A percentile compares a stretch with the other conserved stretches of the same genome.
Evolutionary conservation across 2,888 invertebrate genomes (phyloP).

Genomic region (Thera obeliscata): DNA sequence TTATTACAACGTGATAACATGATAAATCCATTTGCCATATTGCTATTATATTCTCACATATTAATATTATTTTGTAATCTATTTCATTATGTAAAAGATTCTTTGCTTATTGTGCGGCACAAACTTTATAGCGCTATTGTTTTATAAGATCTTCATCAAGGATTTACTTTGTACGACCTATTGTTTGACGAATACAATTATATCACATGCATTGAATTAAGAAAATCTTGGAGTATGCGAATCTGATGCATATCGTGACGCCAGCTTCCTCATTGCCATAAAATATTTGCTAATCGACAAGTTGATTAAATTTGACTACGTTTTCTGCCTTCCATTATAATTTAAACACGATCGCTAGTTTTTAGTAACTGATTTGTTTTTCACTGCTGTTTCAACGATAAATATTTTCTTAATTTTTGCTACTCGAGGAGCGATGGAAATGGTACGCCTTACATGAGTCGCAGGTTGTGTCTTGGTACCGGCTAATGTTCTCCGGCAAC

Average conservation of each 20-base stretch:
- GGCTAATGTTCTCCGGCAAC: slow-evolving; percentile 36
- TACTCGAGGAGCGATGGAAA: slow-evolving; percentile 34
- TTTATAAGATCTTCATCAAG: slow-evolving; percentile 43
- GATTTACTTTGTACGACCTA: slow-evolving; percentile 41
- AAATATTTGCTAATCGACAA: slow-evolving; percentile 51
- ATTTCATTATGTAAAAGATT: slow-evolving; percentile 1
- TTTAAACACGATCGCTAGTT: slow-evolving; percentile 10
- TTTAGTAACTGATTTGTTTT: slow-evolving; percentile 12
- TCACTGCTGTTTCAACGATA: slow-evolving; percentile 20
- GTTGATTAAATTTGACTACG: slow-evolving; percentile 44
- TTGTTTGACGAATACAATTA: slow-evolving; percentile 52
- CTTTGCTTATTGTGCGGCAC: slow-evolving; percentile 32
- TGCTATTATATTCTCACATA: neutral
- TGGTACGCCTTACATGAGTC: slow-evolving; percentile 22
- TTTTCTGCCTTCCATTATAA: slow-evolving; percentile 21
- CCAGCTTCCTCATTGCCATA: slow-evolving; percentile 51
- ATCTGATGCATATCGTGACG: slow-evolving; percentile 43
- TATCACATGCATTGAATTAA: slow-evolving; percentile 46
- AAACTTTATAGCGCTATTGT: slow-evolving; percentile 49
- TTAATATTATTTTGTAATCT: neutral
- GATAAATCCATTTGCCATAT: slow-evolving; percentile 12
- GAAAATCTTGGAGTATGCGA: slow-evolving; percentile 44
- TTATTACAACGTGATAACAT: slow-evolving; percentile 8
- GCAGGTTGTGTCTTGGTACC: slow-evolving; percentile 22
- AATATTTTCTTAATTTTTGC: slow-evolving; percentile 1